Evolutionary conservation across 2,888 invertebrate genomes (phyloP).

Genomic region (Cloeon dipterum): DNA sequence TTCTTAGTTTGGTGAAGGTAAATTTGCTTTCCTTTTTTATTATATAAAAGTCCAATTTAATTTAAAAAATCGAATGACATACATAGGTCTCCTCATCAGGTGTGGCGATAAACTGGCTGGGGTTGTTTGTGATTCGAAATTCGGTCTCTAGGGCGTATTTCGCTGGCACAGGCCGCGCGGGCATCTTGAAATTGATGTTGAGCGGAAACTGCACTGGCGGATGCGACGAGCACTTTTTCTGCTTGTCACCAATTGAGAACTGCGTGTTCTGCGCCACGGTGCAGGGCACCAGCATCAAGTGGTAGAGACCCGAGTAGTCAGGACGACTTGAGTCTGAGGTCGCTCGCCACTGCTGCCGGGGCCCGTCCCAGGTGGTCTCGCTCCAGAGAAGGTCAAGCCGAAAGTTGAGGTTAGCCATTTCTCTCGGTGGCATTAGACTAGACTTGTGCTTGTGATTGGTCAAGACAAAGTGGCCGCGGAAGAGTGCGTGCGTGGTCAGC

Average conservation of each 20-base stretch:
- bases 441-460: slow-evolving; percentile 14
- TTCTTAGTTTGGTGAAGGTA: neutral
- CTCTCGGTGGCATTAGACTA: slow-evolving; percentile 13
- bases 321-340: slow-evolving; percentile 15
- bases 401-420: slow-evolving; percentile 13
- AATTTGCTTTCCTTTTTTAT: neutral
- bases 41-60: too few relatives aligned
- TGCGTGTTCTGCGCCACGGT: slow-evolving; percentile 11
- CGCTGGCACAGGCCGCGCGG: slow-evolving; percentile 17
- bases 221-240: slow-evolving; percentile 14
- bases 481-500: slow-evolving; percentile 18
- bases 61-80: neutral
- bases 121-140: slow-evolving; percentile 17
- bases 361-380: slow-evolving; percentile 18
- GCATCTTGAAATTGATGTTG: slow-evolving; percentile 18
- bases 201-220: slow-evolving; percentile 12
- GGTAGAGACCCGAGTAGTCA: slow-evolving; percentile 19
- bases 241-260: slow-evolving; percentile 3
- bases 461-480: slow-evolving; percentile 18
- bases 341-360: slow-evolving; percentile 19
- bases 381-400: slow-evolving; percentile 17
- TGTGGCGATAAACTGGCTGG: slow-evolving; percentile 14
- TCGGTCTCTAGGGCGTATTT: slow-evolving; percentile 19
- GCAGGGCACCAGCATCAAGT: slow-evolving; percentile 17
- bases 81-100: slow-evolving; percentile 7